Evolutionary conservation across 2,888 invertebrate species (phyloP).

Genomic region (Mesoligia furuncula): DNA sequence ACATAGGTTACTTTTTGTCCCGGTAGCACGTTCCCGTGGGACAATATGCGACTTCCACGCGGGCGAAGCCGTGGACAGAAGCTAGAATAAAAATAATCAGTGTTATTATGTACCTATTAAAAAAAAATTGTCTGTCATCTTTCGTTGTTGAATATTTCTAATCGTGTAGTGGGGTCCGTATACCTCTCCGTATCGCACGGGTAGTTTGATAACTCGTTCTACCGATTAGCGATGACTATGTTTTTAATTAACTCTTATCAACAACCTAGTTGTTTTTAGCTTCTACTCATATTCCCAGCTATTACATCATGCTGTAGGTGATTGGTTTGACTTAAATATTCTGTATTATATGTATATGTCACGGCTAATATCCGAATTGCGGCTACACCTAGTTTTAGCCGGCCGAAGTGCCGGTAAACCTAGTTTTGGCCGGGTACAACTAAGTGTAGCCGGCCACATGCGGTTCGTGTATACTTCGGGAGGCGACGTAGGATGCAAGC

Average conservation of each 20-base stretch:
- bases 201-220: constrained; percentile 41
- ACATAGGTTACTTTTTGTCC: background rate
- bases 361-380: too few species aligned
- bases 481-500: too few species aligned
- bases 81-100: background rate
- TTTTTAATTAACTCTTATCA: constrained; percentile 56
- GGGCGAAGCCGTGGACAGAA: background rate
- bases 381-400: too few species aligned
- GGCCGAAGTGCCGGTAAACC: too few species aligned
- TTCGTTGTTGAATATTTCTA: constrained; percentile 2
- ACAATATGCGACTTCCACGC: background rate
- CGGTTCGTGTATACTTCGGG: too few species aligned
- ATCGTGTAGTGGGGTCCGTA: constrained; percentile 30
- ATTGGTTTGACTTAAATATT: constrained; percentile 6
- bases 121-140: background rate
- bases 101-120: background rate
- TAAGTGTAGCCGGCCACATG: too few species aligned
- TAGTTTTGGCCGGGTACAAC: too few species aligned
- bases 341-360: background rate
- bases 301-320: constrained; percentile 58
- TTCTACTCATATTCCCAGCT: constrained; percentile 39
- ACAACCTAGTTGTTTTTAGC: constrained; percentile 43
- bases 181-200: constrained; percentile 30
- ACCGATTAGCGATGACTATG: constrained; percentile 40
- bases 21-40: background rate